Evolutionary conservation across 2,113 vertebrate genomes (phyloP).

Genomic region (rabbit (Oryctolagus cuniculus)): mOryCun1.1 NC_091439.1:90785501-90786000

Average conservation of each 20-base stretch:
- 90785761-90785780: not conserved
- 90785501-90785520: not conserved
- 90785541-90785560: not conserved
- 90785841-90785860: not conserved
- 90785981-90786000: not conserved
- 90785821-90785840: not conserved
- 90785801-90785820: too few relatives aligned
- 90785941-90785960: not conserved
- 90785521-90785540: not conserved
- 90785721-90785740: not conserved
- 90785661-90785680: constrained; percentile 41
- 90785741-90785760: not conserved
- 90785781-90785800: not conserved
- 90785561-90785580: constrained; percentile 45
- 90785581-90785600: not conserved
- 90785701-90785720: not conserved
- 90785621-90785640: not conserved
- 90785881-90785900: not conserved
- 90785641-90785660: constrained; percentile 54
- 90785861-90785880: not conserved
- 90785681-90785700: constrained; percentile 55
- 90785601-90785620: not conserved
- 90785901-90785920: not conserved
- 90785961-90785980: not conserved
- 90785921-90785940: not conserved